Conservation (phyloP, 2,113 vertebrate species). For the Ahaetulla prasina region DNA sequence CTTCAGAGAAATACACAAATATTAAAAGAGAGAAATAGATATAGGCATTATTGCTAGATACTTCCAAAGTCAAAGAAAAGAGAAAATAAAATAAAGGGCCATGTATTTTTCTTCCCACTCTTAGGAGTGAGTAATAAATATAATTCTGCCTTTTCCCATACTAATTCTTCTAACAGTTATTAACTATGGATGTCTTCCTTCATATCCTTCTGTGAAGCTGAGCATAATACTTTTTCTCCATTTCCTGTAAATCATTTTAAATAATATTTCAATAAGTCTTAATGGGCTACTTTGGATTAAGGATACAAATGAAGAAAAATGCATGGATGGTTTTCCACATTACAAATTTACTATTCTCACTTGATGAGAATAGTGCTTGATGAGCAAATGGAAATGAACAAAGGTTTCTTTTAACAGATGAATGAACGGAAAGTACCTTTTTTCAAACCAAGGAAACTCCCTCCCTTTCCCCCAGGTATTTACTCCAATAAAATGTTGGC, state of each 20-base stretch:
- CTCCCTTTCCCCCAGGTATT: constrained; percentile 47
- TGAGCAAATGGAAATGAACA: constrained; percentile 39
- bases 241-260: not conserved
- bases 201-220: not conserved
- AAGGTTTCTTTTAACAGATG: constrained; percentile 43
- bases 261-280: not conserved
- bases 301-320: not conserved
- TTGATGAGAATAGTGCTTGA: not conserved
- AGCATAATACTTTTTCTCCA: not conserved
- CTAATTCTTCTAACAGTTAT: not conserved
- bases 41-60: not conserved
- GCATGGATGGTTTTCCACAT: not conserved
- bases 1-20: not conserved
- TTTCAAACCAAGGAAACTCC: constrained; percentile 48
- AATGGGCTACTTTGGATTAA: not conserved
- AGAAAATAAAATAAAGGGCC: not conserved
- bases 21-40: not conserved
- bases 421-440: constrained; percentile 55
- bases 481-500: not conserved
- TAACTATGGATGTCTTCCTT: not conserved
- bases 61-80: not conserved
- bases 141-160: not conserved
- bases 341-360: constrained; percentile 41
- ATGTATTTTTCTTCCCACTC: not conserved
- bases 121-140: not conserved